Evolutionary conservation across 2,888 invertebrate species (phyloP).

Genomic region (Brachylomia viminalis): DNA sequence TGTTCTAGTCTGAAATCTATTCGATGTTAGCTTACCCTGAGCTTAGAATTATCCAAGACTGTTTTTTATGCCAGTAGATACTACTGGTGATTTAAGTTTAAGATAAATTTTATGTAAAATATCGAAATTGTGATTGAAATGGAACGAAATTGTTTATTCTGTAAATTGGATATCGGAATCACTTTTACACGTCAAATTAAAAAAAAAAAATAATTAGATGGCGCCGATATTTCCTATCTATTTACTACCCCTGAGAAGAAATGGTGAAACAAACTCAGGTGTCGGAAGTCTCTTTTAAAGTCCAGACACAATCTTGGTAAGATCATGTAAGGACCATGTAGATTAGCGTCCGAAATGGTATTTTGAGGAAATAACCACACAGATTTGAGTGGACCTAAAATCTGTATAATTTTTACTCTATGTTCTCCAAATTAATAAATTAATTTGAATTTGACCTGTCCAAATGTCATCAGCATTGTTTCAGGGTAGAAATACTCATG

Average conservation of each 20-base stretch:
- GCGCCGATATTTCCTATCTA: neutral
- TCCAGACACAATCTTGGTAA: neutral
- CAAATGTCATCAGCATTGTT: too few relatives aligned
- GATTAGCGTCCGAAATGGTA: too few relatives aligned
- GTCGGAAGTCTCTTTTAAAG: neutral
- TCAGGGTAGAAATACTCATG: too few relatives aligned
- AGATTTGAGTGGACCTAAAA: too few relatives aligned
- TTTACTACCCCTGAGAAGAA: too few relatives aligned
- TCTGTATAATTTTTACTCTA: too few relatives aligned
- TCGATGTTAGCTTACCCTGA: neutral
- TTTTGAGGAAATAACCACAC: too few relatives aligned
- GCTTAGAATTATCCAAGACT: slow-evolving; percentile 22
- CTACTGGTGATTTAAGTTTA: neutral
- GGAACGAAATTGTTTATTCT: neutral
- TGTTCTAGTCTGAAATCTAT: slow-evolving; percentile 19
- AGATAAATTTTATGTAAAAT: neutral
- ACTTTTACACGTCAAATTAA: neutral
- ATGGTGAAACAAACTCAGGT: neutral
- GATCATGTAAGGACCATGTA: neutral
- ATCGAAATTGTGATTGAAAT: slow-evolving; percentile 5
- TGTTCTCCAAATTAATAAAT: too few relatives aligned
- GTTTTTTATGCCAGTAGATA: slow-evolving; percentile 3
- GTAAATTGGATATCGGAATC: too few relatives aligned
- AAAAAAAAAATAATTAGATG: neutral
- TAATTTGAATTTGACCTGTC: too few relatives aligned